These are phyloP conservation scores for Drosophila suboccidentalis DNA, from an alignment of 2,888 invertebrate genomes.

Conservation along the genomic window DNA sequence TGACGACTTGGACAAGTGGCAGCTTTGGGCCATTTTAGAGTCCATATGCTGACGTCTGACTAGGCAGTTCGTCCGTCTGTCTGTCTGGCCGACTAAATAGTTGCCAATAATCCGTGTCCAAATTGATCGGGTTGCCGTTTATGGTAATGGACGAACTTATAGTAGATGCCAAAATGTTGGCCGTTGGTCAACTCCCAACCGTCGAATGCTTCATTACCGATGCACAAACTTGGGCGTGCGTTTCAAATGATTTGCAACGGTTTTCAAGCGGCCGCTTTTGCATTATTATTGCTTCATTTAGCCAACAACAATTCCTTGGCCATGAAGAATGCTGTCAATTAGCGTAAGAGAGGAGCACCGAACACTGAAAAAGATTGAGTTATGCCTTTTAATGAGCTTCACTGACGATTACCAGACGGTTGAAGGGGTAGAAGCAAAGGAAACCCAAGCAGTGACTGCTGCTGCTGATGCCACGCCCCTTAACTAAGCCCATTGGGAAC, in stretches of 20 bases:
- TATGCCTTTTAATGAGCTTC: conserved; percentile 29
- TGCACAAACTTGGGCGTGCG: conserved; percentile 76
- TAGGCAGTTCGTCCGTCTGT: conserved; percentile 14
- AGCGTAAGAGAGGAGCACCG: conserved; percentile 55
- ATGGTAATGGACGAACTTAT: conserved; percentile 82
- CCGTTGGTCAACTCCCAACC: conserved; percentile 44
- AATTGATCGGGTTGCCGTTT: conserved; percentile 81
- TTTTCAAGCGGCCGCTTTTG: conserved; percentile 58
- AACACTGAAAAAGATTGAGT: conserved; percentile 26
- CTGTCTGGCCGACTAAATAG: conserved; percentile 64
- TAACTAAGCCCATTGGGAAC: conserved; percentile 72
- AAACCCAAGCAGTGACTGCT: conserved; percentile 63
- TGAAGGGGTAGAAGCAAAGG: conserved; percentile 10
- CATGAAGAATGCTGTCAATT: conserved; percentile 57
- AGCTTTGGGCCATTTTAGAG: conserved; percentile 66
- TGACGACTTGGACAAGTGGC: conserved; percentile 68
- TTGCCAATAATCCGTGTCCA: conserved; percentile 82
- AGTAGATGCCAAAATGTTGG: conserved; percentile 70
- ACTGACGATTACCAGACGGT: neutral
- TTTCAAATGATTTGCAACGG: conserved; percentile 69
- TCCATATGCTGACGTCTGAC: conserved; percentile 38
- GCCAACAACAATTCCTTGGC: conserved; percentile 21
- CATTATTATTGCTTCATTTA: conserved; percentile 78
- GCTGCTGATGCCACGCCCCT: conserved; percentile 11
- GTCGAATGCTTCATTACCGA: conserved; percentile 66